Evolutionary conservation across 2,888 invertebrate species (phyloP).

Genomic region (Brachylomia viminalis): DNA sequence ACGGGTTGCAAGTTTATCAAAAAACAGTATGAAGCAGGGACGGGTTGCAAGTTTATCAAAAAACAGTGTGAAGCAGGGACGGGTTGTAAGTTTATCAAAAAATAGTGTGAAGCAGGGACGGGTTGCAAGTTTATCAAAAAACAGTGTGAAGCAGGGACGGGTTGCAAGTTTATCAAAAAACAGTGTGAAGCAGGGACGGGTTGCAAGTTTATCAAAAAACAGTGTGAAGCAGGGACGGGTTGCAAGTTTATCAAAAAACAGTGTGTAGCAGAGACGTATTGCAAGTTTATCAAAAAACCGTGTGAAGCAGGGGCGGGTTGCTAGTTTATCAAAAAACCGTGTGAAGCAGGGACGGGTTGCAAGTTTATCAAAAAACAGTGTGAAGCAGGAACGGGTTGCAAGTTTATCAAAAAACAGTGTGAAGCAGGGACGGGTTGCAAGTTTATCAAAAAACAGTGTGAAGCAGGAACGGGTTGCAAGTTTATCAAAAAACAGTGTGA

Average conservation of each 20-base stretch:
- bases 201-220: constrained; percentile 1
- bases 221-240: too few species aligned
- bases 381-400: too few species aligned
- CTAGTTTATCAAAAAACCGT: constrained; percentile 5
- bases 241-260: constrained; percentile 2
- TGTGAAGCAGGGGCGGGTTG: neutral
- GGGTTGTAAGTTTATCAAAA: neutral
- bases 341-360: neutral
- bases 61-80: constrained; percentile 2
- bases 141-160: neutral
- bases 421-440: too few species aligned
- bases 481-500: constrained; percentile 17
- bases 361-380: constrained; percentile 9
- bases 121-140: neutral
- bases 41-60: neutral
- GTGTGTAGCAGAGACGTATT: too few species aligned
- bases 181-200: too few species aligned
- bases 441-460: constrained; percentile 13
- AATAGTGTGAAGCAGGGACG: too few species aligned
- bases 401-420: constrained; percentile 12
- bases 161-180: constrained; percentile 1
- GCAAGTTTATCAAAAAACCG: constrained; percentile 3
- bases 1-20: neutral
- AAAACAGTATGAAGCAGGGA: constrained; percentile 5
- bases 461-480: too few species aligned